Conservation (phyloP, 2,888 invertebrate species). For the Tetropium fuscum region DNA sequence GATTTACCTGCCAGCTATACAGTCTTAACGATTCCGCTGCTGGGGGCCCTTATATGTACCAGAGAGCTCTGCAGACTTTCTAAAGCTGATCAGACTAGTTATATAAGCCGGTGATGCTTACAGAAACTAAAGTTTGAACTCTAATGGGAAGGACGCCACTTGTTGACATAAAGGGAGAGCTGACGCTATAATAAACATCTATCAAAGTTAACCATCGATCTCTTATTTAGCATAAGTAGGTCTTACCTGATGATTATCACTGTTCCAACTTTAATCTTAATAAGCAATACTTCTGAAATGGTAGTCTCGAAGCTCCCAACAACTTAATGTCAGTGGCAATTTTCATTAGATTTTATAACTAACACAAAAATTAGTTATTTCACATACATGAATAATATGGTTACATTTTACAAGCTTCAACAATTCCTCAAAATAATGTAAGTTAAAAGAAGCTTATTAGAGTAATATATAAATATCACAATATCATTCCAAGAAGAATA, state of each 20-base stretch:
- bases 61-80: slow-evolving; percentile 17
- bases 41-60: slow-evolving; percentile 18
- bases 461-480: too few relatives aligned
- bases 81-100: slow-evolving; percentile 27
- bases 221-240: slow-evolving; percentile 22
- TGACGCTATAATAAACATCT: slow-evolving; percentile 21
- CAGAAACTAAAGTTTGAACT: slow-evolving; percentile 25
- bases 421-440: too few relatives aligned
- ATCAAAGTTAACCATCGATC: slow-evolving; percentile 25
- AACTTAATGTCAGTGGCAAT: neutral
- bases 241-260: slow-evolving; percentile 2
- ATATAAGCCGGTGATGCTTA: slow-evolving; percentile 24
- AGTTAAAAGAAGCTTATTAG: too few relatives aligned
- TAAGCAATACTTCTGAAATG: too few relatives aligned
- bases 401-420: too few relatives aligned
- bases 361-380: too few relatives aligned
- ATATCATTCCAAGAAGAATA: too few relatives aligned
- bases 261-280: neutral
- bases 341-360: too few relatives aligned
- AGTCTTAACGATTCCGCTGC: slow-evolving; percentile 24
- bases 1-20: slow-evolving; percentile 27
- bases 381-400: too few relatives aligned
- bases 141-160: slow-evolving; percentile 27
- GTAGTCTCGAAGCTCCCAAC: too few relatives aligned
- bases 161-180: slow-evolving; percentile 27